Percentiles rank a stretch among this genome's conserved stretches.
These are phyloP conservation scores for Montipora cactus DNA, from an alignment of 64 coral and sea anemone species.

Conservation along the genomic window DNA sequence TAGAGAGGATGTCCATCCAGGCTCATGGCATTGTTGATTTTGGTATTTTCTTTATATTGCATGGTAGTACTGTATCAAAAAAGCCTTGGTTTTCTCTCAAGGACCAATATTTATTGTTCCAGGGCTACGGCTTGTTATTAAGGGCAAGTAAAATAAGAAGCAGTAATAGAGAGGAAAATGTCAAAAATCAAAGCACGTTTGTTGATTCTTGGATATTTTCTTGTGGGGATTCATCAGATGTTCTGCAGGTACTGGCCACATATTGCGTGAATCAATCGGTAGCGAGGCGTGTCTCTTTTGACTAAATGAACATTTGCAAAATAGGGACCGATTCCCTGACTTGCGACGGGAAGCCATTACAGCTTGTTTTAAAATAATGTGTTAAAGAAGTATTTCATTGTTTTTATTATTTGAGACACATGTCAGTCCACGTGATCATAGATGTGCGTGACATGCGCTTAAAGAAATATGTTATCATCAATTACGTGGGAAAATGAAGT, in stretches of 20 bases:
- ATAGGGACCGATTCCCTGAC: background rate
- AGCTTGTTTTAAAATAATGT: constrained; percentile 17
- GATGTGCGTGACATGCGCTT: constrained; percentile 11
- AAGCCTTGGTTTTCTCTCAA: no score
- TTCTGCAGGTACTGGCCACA: background rate
- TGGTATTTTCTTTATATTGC: no score
- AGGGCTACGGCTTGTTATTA: background rate
- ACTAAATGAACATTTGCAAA: background rate
- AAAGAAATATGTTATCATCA: constrained; percentile 1
- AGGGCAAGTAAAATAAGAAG: background rate
- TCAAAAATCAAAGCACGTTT: background rate
- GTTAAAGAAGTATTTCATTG: background rate
- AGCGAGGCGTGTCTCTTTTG: constrained; percentile 2
- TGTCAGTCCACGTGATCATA: constrained; percentile 28
- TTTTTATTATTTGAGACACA: background rate
- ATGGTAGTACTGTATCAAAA: no score
- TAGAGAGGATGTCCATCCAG: no score
- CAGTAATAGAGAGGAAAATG: background rate
- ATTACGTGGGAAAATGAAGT: constrained; percentile 10
- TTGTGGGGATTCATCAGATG: constrained; percentile 10
- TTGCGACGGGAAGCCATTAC: constrained; percentile 24
- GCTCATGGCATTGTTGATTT: no score
- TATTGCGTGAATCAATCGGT: constrained; percentile 14
- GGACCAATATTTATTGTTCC: background rate
- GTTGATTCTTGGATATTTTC: background rate